phyloP scores from a whole-genome alignment of 1,140 invertebrate genomes.

The Drosophila bocki region DNA sequence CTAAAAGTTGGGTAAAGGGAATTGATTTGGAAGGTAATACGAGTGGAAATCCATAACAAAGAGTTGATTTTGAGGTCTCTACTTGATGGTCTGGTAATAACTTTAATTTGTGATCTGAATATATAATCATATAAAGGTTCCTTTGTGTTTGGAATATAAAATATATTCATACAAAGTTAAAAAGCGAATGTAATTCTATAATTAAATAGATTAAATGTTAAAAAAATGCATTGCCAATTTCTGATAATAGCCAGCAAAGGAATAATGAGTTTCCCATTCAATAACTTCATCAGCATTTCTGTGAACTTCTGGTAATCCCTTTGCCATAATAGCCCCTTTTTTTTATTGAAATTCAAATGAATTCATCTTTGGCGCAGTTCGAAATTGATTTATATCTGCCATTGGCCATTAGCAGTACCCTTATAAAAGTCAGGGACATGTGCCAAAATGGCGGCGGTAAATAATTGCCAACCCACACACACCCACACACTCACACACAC shows the following conservation, averaged over 20 bases:
- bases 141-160: background rate
- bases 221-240: too few species aligned
- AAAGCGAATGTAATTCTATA: background rate
- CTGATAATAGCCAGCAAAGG: background rate
- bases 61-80: background rate
- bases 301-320: background rate
- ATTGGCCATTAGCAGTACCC: constrained; percentile 28
- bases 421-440: constrained; percentile 50
- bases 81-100: background rate
- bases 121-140: background rate
- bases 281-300: background rate
- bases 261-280: background rate
- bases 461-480: constrained; percentile 44
- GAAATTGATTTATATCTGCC: constrained; percentile 45
- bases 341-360: constrained; percentile 4
- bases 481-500: constrained; percentile 3
- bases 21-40: background rate
- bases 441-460: constrained; percentile 36
- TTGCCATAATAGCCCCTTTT: constrained; percentile 1
- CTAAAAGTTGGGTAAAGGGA: background rate
- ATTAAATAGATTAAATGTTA: background rate
- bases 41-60: background rate
- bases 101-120: background rate
- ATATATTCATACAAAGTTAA: background rate
- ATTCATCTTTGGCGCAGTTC: background rate